These are phyloP conservation scores for Atrichornis clamosus DNA, from an alignment of 2,113 vertebrate species.

Conservation along the genomic window DNA sequence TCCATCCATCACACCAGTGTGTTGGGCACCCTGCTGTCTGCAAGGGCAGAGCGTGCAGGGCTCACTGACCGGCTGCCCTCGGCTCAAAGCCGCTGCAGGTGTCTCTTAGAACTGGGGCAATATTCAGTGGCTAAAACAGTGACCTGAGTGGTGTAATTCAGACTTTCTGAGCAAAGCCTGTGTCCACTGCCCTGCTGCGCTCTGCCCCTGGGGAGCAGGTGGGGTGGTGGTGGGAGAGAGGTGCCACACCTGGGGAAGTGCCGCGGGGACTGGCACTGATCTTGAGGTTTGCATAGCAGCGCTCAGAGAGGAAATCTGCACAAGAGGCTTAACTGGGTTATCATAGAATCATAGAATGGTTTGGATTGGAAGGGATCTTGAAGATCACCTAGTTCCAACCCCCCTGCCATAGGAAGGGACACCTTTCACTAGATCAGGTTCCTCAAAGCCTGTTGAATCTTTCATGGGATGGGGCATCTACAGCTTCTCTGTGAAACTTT, in stretches of 20 bases:
- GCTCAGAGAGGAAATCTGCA: neutral
- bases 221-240: neutral
- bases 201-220: neutral
- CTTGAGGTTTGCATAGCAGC: neutral
- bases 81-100: neutral
- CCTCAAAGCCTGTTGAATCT: neutral
- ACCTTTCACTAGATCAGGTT: neutral
- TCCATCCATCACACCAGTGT: neutral
- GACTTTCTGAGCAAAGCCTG: neutral
- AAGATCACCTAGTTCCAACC: neutral
- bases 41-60: accelerated
- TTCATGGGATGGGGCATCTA: neutral
- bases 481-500: neutral
- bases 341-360: too few species aligned
- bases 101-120: neutral
- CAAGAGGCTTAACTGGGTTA: neutral
- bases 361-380: neutral
- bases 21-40: neutral
- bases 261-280: neutral
- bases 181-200: neutral
- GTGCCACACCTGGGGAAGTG: neutral
- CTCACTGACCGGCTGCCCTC: neutral
- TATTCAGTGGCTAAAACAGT: neutral
- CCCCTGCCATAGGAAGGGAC: neutral
- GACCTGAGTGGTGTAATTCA: neutral